phyloP scores from a whole-genome alignment of 2,888 invertebrate species.

The Oscheius myriophilus region DNA sequence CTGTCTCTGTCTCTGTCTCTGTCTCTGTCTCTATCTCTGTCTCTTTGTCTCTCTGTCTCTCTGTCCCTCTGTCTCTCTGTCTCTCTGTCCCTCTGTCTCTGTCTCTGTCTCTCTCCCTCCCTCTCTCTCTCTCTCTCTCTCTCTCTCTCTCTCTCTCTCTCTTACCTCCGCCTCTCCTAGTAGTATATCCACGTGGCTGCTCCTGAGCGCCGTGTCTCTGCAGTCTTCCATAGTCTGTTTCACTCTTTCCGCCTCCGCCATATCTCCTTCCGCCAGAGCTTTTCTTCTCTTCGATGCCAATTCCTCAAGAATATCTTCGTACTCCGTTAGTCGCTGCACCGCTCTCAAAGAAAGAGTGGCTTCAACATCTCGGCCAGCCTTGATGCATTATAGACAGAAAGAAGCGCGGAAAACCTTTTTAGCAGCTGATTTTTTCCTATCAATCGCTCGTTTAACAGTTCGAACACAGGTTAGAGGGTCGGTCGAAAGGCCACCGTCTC shows the following conservation, averaged over 20 bases:
- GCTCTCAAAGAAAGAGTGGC: slow-evolving; percentile 59
- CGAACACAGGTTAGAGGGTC: slow-evolving; percentile 59
- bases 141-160: not conserved
- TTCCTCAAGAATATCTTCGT: slow-evolving; percentile 54
- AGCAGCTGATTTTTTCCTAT: slow-evolving; percentile 47
- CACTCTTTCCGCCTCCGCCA: slow-evolving; percentile 54
- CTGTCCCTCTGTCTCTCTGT: too few relatives aligned
- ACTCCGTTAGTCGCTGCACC: slow-evolving; percentile 59
- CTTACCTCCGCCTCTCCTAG: slow-evolving; percentile 51
- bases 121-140: too few relatives aligned
- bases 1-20: not conserved
- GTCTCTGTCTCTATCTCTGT: too few relatives aligned
- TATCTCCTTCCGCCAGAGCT: slow-evolving; percentile 46
- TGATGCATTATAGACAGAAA: not conserved
- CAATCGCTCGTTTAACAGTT: slow-evolving; percentile 54
- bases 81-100: too few relatives aligned
- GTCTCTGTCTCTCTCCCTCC: not conserved
- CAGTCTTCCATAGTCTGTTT: slow-evolving; percentile 59
- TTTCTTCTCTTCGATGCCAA: slow-evolving; percentile 47
- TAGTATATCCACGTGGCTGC: slow-evolving; percentile 59
- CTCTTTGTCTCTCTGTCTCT: too few relatives aligned
- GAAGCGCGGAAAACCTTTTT: slow-evolving; percentile 28
- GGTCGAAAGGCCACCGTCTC: slow-evolving; percentile 36
- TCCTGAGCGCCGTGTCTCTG: slow-evolving; percentile 62
- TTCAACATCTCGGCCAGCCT: slow-evolving; percentile 52